These are phyloP conservation scores for Theocolax elegans DNA, from an alignment of 1,140 invertebrate species.

Conservation along the genomic window DNA sequence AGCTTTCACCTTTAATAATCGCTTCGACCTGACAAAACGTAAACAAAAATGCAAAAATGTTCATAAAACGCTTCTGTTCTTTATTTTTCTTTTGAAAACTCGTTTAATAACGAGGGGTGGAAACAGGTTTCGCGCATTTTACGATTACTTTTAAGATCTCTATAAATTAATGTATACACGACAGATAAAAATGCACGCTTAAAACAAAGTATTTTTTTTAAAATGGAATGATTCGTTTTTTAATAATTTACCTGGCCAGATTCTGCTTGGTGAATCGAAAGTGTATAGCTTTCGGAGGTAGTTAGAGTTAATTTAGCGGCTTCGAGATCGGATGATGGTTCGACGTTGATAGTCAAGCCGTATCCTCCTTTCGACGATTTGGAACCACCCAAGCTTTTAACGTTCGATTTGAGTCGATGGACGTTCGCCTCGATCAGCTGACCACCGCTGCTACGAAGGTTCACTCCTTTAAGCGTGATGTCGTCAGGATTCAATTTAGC, in stretches of 20 bases:
- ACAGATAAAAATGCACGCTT: too few species aligned
- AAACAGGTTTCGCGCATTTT: too few species aligned
- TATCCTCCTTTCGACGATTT: constrained; percentile 43
- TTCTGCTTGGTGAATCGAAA: constrained; percentile 66
- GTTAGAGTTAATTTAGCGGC: constrained; percentile 66
- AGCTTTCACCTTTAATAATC: constrained; percentile 72
- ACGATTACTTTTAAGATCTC: too few species aligned
- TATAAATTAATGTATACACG: too few species aligned
- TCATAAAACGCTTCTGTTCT: too few species aligned
- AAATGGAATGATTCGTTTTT: too few species aligned
- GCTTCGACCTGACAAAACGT: constrained; percentile 60
- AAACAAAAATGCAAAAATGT: background rate
- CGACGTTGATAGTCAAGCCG: constrained; percentile 54
- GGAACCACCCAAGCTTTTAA: constrained; percentile 34
- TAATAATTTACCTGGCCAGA: constrained; percentile 5
- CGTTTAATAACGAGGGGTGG: too few species aligned
- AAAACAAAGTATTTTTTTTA: too few species aligned
- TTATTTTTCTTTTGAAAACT: too few species aligned
- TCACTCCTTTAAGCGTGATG: constrained; percentile 64
- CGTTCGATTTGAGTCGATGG: constrained; percentile 51
- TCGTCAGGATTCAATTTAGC: constrained; percentile 72
- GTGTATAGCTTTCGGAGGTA: constrained; percentile 76
- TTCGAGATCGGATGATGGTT: constrained; percentile 37
- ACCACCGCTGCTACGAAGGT: constrained; percentile 58
- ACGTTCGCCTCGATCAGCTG: constrained; percentile 63